Evolutionary conservation across 2,888 invertebrate species (phyloP).

Genomic region (Proisotoma minuta): DNA sequence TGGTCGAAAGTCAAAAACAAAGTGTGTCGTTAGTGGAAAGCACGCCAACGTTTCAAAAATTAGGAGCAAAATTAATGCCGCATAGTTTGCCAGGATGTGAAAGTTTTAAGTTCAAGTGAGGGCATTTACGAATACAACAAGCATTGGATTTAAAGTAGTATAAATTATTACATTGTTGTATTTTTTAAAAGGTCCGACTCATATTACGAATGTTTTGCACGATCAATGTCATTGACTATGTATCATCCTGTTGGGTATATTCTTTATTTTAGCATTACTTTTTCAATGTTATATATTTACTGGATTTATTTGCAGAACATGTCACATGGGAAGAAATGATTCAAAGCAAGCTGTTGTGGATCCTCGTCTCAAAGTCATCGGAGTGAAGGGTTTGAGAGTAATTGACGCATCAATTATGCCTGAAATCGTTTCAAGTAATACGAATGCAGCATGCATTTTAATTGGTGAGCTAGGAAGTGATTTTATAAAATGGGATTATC

Average conservation of each 20-base stretch:
- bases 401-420: slow-evolving; percentile 21
- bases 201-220: slow-evolving; percentile 37
- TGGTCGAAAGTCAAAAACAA: slow-evolving; percentile 26
- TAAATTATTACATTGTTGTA: too few species aligned
- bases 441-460: neutral
- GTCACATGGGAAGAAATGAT: slow-evolving; percentile 38
- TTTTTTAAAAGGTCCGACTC: too few species aligned
- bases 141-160: too few species aligned
- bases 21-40: slow-evolving; percentile 34
- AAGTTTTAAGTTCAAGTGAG: slow-evolving; percentile 22
- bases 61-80: slow-evolving; percentile 16
- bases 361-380: slow-evolving; percentile 36
- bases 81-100: slow-evolving; percentile 31
- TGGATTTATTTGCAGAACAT: too few species aligned
- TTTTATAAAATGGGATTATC: neutral
- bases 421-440: neutral
- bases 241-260: slow-evolving; percentile 36
- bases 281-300: too few species aligned
- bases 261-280: too few species aligned
- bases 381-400: slow-evolving; percentile 34
- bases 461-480: neutral
- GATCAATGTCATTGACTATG: slow-evolving; percentile 33
- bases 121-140: too few species aligned
- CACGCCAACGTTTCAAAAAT: slow-evolving; percentile 27
- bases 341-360: slow-evolving; percentile 39